These are phyloP conservation scores for Picus viridis DNA, from an alignment of 2,797 vertebrate species.

Conservation along the genomic window DNA sequence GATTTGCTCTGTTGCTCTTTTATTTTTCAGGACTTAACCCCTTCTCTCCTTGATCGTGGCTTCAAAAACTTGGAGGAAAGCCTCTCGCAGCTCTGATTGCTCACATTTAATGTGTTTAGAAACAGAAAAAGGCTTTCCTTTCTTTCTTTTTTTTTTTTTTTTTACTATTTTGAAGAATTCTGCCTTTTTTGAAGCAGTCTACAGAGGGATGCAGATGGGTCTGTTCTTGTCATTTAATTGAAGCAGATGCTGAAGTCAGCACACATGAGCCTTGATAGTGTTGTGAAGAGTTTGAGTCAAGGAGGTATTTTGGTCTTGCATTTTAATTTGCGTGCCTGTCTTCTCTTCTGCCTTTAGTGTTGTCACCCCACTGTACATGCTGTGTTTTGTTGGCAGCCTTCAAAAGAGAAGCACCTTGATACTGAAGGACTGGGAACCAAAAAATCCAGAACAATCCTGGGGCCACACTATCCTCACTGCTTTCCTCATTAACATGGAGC, in stretches of 20 bases:
- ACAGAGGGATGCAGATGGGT: background rate
- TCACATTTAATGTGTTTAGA: background rate
- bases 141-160: background rate
- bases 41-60: slow-evolving; percentile 41
- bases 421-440: background rate
- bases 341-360: background rate
- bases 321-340: background rate
- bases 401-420: background rate
- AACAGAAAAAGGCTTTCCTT: background rate
- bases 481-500: background rate
- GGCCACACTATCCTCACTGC: background rate
- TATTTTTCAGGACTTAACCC: slow-evolving; percentile 77
- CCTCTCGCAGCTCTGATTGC: background rate
- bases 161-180: background rate
- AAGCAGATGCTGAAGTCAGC: slow-evolving; percentile 2
- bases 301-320: background rate
- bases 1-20: slow-evolving; percentile 77
- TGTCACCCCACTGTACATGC: background rate
- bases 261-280: background rate
- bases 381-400: background rate
- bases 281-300: background rate
- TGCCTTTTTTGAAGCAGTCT: background rate
- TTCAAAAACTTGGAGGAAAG: slow-evolving; percentile 3
- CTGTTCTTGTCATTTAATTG: background rate
- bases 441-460: background rate